These are phyloP conservation scores for Tortricodes alternella DNA, from an alignment of 2,888 invertebrate genomes.

Conservation along the genomic window DNA sequence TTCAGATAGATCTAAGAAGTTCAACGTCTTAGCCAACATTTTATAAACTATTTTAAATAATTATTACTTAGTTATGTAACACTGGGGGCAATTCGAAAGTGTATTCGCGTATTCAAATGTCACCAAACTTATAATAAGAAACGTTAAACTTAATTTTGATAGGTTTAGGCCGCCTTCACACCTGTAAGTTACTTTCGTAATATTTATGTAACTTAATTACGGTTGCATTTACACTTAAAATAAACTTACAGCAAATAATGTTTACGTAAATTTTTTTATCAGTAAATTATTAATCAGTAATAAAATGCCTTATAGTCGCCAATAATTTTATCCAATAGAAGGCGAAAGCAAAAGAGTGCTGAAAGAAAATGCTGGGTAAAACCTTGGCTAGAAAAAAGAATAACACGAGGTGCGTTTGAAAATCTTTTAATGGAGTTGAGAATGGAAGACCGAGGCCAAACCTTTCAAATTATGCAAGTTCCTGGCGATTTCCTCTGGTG, in stretches of 20 bases:
- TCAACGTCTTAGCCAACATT: too few relatives aligned
- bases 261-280: not conserved
- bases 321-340: slow-evolving; percentile 2
- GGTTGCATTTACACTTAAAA: too few relatives aligned
- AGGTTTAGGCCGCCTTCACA: slow-evolving; percentile 5
- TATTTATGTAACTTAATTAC: slow-evolving; percentile 3
- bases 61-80: too few relatives aligned
- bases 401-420: not conserved
- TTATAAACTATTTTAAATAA: too few relatives aligned
- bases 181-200: slow-evolving; percentile 10
- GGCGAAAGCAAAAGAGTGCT: slow-evolving; percentile 3
- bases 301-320: slow-evolving; percentile 1
- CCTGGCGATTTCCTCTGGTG: slow-evolving; percentile 21
- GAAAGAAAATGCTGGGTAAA: slow-evolving; percentile 6
- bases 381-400: slow-evolving; percentile 4
- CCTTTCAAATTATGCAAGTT: slow-evolving; percentile 25
- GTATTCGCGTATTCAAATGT: too few relatives aligned
- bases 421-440: slow-evolving; percentile 3
- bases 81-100: too few relatives aligned
- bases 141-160: too few relatives aligned
- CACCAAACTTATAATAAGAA: too few relatives aligned
- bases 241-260: not conserved
- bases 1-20: too few relatives aligned
- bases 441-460: slow-evolving; percentile 1
- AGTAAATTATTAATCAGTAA: not conserved